Base-by-base conservation (phyloP, 2,888 invertebrate genomes). In the Pheosia gnoma region DNA sequence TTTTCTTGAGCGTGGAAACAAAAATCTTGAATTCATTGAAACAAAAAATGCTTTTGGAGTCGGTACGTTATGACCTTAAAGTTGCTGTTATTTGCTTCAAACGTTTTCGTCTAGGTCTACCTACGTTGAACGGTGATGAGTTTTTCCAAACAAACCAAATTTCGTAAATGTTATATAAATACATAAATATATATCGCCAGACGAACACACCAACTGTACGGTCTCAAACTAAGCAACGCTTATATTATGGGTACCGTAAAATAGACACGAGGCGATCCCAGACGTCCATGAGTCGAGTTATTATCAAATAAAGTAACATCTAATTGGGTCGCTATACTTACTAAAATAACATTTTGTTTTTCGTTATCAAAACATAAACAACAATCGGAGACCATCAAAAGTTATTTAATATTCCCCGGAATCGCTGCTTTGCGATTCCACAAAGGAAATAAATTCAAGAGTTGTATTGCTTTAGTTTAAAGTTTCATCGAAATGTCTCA, bases 391-490 rank as follows among this genome's bases (percentile, higher is more conserved):
- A 56, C 59, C 78, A 79, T 84, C 83, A 80, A 82, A 85, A 88
- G 81, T 87, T 87, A 66, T 72, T 77, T 85, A 84, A 87, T 83
- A 81, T 82, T 71, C 75, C 76, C 71, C 74, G n/a, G 76, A 80
- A 75, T 63, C 72, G 65, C 68, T 72, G 76, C 80, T 80, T 81
- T 82, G 80, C 79, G 78, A 80, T 74, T 77, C 74, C 75, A 82
- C 80, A 74, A 74, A 72, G 68, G 66, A 65, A 54, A 11, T 9
- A 39, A 54, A 39, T 49, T 68, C 41, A 37, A 60, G 52, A 59
- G 69, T 77, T 78, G 76, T 82, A 78, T 79, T 79, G 77, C 80
- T 79, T 64, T 58, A 70, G 74, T 84, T 84, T 75, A 74, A 81
- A 77, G 70, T 75, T 84, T 82, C 77, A 80, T 82, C 80, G 60